Base-by-base conservation (phyloP, 2,888 invertebrate genomes). In the Arctia plantaginis region DNA sequence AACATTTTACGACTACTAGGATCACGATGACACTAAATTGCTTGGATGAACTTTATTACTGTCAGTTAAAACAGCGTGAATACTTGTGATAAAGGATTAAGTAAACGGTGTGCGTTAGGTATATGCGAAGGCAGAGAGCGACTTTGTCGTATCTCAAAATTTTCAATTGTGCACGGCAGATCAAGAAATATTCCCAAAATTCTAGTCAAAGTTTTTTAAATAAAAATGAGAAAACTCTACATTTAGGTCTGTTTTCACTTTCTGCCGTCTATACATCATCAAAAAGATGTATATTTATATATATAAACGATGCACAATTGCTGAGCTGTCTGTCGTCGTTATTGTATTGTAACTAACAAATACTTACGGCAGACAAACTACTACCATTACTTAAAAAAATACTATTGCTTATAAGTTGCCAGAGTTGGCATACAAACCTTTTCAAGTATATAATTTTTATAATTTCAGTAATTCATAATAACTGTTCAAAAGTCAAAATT, bases 401-500 rank as follows among this genome's bases (percentile, higher is more conserved):
- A 12, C 23, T 3, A 47, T 18, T 20, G 20, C 12, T 51, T 41
- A 8, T 2, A 23, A 18, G 10, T 8, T 15, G 4, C 4, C 15
- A 10, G 13, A 62, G 4, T 30, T 27, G 15, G 0, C 7, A 6
- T 8, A 62, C 15, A 62, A 62, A 18, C 15, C 30, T 62, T 62
- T 30, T 12, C 51, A 30, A 18, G 18, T 62, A 59, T 10, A 27
- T 15, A 2, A 3, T 55, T 8, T n/a, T 55, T 55, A 1, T n/a
- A 55, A 55, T n/a, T n/a, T 30, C 1, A 27, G 13, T 59, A 27
- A 27, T 0, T 8, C 41, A 18, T 41, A 41, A 39, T 55, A 51
- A 27, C 55, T 69, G 67, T 75, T 77, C 67, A 65, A 30, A 69
- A 70, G 59, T 62, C 44, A n/a, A n/a, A n/a, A n/a, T n/a, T n/a